Base-by-base conservation (phyloP, 1,140 invertebrate species). In the Sipha flava region DNA sequence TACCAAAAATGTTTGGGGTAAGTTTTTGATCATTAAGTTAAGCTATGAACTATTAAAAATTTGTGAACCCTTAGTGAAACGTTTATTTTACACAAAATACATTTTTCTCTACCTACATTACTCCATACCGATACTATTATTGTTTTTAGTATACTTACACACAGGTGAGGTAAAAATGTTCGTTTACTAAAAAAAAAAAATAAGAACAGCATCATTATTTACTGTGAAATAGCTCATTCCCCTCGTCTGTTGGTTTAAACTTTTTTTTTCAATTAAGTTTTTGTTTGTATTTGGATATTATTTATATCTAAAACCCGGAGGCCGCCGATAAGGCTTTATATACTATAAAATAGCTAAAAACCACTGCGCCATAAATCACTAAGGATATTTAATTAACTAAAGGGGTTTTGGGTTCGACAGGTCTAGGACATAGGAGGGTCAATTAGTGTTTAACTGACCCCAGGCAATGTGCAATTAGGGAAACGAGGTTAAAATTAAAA, bases 371-470 rank as follows among this genome's bases (percentile, higher is more conserved):
- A 77, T 77, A 77, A 77, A 77, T 77, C 73, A 77, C 52, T n/a
- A 26, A 57, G 1, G 47, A 57, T 77, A 57, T 77, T 77, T 43
- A 77, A 77, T 77, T 77, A 77, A 77, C 52, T 57, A 57, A 77
- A 77, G 73, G 73, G 73, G 26, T 45, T 77, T 57, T 12, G 52
- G 52, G 52, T 59, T 77, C 73, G 73, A 77, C 73, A 59, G 73
- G 73, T 77, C 34, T 54, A 14, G 70, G 70, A 52, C 47, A 57
- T 14, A n/a, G 43, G 29, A n/a, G 21, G 49, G 72, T 75, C 49
- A 75, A 75, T 75, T 66, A 79, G 34, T 10, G 77, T 62, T 79
- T 45, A 21, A 26, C 62, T 45, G 57, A 62, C 40, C 52, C 34
- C 52, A 12, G 37, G 31, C 23, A 49, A 45, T 34, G 23, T 43